Percentiles rank a stretch among this genome's conserved stretches.
These are phyloP conservation scores for Benitochromis conjunctus DNA, from an alignment of 2,113 vertebrate species.

Conservation along the genomic window DNA sequence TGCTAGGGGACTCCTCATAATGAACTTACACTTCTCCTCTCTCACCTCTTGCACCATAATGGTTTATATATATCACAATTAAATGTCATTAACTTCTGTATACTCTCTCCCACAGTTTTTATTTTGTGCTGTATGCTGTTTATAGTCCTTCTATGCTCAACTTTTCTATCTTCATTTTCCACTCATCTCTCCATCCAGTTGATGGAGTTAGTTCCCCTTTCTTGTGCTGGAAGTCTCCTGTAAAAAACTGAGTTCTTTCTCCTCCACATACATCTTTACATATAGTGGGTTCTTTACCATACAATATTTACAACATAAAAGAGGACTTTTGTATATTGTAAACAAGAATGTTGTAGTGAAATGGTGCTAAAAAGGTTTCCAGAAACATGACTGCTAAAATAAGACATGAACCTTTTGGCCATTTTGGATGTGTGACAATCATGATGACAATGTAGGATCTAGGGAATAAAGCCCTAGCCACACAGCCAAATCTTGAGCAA, in stretches of 20 bases:
- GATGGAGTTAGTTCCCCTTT: not conserved
- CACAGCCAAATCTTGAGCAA: not conserved
- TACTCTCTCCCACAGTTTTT: not conserved
- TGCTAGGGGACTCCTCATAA: not conserved
- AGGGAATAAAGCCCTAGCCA: not conserved
- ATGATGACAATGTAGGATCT: fast-evolving
- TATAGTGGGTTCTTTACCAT: not conserved
- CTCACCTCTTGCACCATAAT: not conserved
- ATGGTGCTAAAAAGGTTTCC: not conserved
- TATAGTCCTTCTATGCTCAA: not conserved
- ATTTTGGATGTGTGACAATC: not conserved
- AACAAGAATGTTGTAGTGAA: not conserved
- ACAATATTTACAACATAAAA: not conserved
- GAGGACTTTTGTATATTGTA: not conserved
- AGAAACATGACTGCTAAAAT: not conserved
- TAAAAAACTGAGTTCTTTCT: not conserved
- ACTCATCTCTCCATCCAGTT: not conserved
- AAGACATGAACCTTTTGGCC: not conserved
- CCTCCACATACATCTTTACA: not conserved
- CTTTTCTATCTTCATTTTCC: not conserved
- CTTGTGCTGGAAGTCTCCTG: not conserved
- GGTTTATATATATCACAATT: not conserved
- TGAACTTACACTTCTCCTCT: not conserved
- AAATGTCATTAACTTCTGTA: not conserved
- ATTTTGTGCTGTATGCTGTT: not conserved